Evolutionary conservation across 2,113 vertebrate species (phyloP).

Genomic region (Paedocypris sp.): DNA sequence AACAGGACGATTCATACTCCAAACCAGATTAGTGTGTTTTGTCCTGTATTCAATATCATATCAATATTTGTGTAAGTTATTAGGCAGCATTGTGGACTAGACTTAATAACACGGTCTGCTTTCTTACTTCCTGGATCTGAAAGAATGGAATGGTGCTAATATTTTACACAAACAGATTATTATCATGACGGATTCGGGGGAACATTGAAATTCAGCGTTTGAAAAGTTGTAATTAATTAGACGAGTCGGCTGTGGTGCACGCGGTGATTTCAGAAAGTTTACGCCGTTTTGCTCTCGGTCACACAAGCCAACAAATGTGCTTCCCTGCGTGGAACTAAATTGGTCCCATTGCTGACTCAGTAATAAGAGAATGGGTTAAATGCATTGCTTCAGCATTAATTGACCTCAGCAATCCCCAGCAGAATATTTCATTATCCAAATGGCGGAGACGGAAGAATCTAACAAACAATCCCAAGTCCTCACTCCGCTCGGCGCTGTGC

Average conservation of each 20-base stretch:
- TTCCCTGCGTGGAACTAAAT: conserved; percentile 21
- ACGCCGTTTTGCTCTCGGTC: not conserved
- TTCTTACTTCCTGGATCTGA: conserved; percentile 12
- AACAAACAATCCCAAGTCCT: conserved; percentile 66
- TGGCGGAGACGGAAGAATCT: conserved; percentile 62
- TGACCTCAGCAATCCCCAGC: conserved; percentile 65
- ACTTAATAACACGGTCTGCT: conserved; percentile 1
- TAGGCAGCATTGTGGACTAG: conserved; percentile 12
- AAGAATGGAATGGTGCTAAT: conserved; percentile 14
- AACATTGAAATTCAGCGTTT: conserved; percentile 25
- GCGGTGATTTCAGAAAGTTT: not conserved
- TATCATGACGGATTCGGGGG: conserved; percentile 18
- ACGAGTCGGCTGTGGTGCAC: conserved; percentile 16
- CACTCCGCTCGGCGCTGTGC: conserved; percentile 46
- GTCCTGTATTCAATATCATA: conserved; percentile 28
- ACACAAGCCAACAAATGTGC: not conserved
- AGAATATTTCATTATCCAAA: conserved; percentile 65
- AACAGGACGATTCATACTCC: not conserved
- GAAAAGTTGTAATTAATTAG: conserved; percentile 29
- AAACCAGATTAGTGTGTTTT: conserved; percentile 11
- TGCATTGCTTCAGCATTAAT: conserved; percentile 62
- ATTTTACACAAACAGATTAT: conserved; percentile 28
- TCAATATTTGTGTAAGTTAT: conserved; percentile 32
- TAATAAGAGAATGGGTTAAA: conserved; percentile 37
- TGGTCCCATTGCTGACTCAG: conserved; percentile 30